Evolutionary conservation across 2,888 invertebrate genomes (phyloP).

Genomic region (Tachina grossa): DNA sequence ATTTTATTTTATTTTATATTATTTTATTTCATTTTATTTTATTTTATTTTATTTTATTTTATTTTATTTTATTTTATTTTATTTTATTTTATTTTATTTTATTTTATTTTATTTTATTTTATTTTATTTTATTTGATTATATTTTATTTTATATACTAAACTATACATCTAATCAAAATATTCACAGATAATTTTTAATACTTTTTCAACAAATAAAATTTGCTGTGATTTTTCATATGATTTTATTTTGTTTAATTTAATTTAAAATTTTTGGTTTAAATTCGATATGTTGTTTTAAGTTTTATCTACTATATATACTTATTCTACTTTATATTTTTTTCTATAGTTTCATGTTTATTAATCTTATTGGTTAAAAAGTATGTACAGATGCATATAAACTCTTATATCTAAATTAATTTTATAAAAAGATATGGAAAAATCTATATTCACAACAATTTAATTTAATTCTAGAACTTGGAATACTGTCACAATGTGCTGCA

Average conservation of each 20-base stretch:
- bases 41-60: too few relatives aligned
- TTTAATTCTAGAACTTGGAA: background rate
- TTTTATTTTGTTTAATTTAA: slow-evolving; percentile 29
- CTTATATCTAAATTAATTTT: slow-evolving; percentile 9
- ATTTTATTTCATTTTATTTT: too few relatives aligned
- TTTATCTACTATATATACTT: background rate
- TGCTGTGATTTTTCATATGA: background rate
- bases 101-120: slow-evolving; percentile 48
- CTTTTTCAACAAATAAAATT: slow-evolving; percentile 14
- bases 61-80: too few relatives aligned
- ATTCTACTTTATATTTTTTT: slow-evolving; percentile 25
- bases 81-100: background rate
- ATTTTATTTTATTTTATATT: too few relatives aligned
- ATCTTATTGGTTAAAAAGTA: background rate
- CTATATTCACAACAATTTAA: slow-evolving; percentile 50
- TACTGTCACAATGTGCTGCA: too few relatives aligned
- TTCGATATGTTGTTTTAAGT: slow-evolving; percentile 79
- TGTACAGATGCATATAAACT: background rate
- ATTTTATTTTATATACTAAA: slow-evolving; percentile 30
- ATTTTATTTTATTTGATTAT: slow-evolving; percentile 46
- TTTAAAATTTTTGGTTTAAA: slow-evolving; percentile 77
- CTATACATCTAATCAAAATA: slow-evolving; percentile 39
- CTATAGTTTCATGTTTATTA: background rate
- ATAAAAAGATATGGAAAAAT: slow-evolving; percentile 69
- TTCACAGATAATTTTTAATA: slow-evolving; percentile 29